Conservation (phyloP, 2,797 vertebrate species). For the Apogon hyalosoma region DNA sequence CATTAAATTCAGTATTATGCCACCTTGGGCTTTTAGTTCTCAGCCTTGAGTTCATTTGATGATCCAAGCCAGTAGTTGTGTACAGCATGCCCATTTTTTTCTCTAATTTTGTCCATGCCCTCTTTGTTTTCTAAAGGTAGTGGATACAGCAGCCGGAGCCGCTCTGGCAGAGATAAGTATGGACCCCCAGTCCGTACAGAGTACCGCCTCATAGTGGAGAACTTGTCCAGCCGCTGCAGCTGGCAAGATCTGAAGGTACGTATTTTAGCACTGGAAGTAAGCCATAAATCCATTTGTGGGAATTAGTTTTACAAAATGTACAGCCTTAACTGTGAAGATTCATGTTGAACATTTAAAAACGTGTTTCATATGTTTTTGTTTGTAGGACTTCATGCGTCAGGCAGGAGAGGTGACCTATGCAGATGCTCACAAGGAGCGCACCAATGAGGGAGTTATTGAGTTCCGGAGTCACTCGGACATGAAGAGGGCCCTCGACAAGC, state of each 20-base stretch:
- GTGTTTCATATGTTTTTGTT: not conserved
- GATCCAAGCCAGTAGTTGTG: constrained; percentile 53
- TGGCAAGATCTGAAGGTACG: constrained; percentile 98
- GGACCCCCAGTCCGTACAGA: constrained; percentile 96
- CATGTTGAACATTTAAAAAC: not conserved
- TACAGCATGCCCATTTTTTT: constrained; percentile 54
- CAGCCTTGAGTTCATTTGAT: constrained; percentile 51
- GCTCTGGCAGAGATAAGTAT: constrained; percentile 93
- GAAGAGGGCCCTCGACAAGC: constrained; percentile 96
- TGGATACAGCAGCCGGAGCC: constrained; percentile 92
- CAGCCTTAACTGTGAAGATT: too few species aligned
- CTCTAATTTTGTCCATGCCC: constrained; percentile 72
- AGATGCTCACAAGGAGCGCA: constrained; percentile 95
- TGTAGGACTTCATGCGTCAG: constrained; percentile 97
- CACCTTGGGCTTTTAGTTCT: constrained; percentile 53
- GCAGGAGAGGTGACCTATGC: constrained; percentile 97
- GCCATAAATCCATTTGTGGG: too few species aligned
- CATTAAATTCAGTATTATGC: constrained; percentile 41
- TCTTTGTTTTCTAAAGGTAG: constrained; percentile 79
- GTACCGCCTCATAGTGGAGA: constrained; percentile 96
- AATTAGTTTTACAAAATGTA: too few species aligned
- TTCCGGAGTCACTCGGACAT: constrained; percentile 94
- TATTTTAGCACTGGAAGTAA: not conserved
- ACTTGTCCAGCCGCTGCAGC: constrained; percentile 96
- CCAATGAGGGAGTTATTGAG: constrained; percentile 97